Conservation (phyloP, 1,140 invertebrate genomes). For the Schlechtendalia chinensis region DNA sequence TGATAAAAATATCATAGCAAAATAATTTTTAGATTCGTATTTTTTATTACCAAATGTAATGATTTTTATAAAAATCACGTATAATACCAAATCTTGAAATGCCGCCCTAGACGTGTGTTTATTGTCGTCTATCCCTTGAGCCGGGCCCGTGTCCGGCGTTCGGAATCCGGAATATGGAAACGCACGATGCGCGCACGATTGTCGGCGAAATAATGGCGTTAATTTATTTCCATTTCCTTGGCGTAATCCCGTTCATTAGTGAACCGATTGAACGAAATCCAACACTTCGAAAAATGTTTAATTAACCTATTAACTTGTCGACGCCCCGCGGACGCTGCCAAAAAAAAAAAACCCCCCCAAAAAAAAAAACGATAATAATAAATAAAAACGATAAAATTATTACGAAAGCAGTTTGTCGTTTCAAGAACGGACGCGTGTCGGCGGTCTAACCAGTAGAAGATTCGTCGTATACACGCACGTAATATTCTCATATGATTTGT, state of each 20-base stretch:
- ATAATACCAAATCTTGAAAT: no score
- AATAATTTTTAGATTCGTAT: no score
- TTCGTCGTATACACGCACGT: not conserved
- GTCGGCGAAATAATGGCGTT: conserved; percentile 12
- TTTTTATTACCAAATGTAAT: no score
- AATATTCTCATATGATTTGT: no score
- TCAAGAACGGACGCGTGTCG: not conserved
- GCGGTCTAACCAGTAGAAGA: not conserved
- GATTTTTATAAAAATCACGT: no score
- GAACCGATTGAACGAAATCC: not conserved
- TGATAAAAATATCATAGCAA: no score
- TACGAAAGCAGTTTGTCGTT: not conserved
- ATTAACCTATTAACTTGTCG: not conserved
- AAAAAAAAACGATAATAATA: not conserved
- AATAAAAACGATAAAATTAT: not conserved
- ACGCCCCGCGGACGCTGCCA: not conserved
- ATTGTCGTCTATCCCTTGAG: no score
- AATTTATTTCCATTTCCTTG: not conserved
- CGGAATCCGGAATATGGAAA: no score
- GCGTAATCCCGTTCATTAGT: conserved; percentile 9
- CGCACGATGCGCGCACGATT: not conserved
- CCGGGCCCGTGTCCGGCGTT: no score
- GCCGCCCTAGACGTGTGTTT: no score
- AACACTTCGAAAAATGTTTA: not conserved
- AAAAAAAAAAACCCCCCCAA: no score